Percentiles rank a stretch among this genome's conserved stretches.
These are phyloP conservation scores for Polypedilum pembai DNA, from an alignment of 1,140 invertebrate genomes.

Conservation along the genomic window DNA sequence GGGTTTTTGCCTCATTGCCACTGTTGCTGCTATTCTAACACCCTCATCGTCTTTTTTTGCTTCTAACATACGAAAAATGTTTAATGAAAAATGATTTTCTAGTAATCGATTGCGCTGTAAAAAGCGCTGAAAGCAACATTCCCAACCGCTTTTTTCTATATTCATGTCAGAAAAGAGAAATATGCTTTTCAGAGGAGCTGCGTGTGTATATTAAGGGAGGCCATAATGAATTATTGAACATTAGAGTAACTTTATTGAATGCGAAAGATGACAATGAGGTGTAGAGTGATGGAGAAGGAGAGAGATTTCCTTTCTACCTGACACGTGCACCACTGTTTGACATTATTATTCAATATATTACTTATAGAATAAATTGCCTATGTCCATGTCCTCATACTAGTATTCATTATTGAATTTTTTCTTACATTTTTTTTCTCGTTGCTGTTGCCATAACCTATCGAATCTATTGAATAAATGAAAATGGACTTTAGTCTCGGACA, in stretches of 20 bases:
- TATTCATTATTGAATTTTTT: neutral
- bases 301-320: neutral
- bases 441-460: neutral
- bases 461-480: neutral
- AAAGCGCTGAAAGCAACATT: no score
- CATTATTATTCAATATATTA: slow-evolving; percentile 20
- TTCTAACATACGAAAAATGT: neutral
- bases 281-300: no score
- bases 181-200: no score
- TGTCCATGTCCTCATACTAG: neutral
- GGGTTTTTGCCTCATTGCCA: no score
- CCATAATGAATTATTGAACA: no score
- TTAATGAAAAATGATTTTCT: neutral
- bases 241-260: no score
- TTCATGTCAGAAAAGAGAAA: no score
- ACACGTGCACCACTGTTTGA: neutral
- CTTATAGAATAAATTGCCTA: neutral
- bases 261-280: no score
- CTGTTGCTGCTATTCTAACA: neutral
- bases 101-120: no score
- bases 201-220: no score
- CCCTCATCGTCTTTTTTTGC: neutral
- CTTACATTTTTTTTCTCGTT: neutral
- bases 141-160: no score
- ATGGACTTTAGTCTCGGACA: slow-evolving; percentile 61